Percentiles rank a stretch among this genome's conserved stretches.
Conservation (phyloP, 2,113 vertebrate genomes). For the Tragelaphus buxtoni region DNA sequence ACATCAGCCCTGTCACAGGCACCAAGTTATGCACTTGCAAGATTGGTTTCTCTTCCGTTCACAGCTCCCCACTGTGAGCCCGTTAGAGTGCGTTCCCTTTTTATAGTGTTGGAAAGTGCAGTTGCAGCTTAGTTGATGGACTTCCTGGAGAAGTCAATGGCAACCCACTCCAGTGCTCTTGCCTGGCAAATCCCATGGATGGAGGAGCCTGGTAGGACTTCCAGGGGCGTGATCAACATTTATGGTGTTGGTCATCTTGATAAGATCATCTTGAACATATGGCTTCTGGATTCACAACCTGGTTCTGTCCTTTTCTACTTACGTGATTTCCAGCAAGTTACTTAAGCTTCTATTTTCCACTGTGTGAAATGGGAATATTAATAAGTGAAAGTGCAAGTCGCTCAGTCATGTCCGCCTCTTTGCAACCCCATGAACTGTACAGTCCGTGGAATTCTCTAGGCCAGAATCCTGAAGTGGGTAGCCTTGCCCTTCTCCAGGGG, state of each 20-base stretch:
- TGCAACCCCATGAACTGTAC: background rate
- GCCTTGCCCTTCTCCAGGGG: background rate
- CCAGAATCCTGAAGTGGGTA: background rate
- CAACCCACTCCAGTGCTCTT: too few species aligned
- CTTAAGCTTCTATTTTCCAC: background rate
- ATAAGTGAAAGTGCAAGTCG: background rate
- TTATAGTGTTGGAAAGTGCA: background rate
- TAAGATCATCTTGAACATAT: background rate
- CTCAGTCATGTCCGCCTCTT: background rate
- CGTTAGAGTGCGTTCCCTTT: background rate
- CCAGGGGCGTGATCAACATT: background rate
- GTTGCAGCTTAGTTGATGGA: background rate
- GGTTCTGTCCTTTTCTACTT: background rate
- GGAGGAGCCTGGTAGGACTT: background rate
- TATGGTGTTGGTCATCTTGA: background rate
- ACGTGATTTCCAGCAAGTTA: background rate
- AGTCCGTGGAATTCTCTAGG: background rate
- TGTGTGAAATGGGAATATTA: background rate
- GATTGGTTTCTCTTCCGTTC: background rate
- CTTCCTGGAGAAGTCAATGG: background rate
- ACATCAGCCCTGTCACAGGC: background rate
- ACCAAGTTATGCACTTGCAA: accelerated
- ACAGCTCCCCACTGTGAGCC: background rate
- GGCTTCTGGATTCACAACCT: background rate
- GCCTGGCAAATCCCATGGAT: too few species aligned